Percentiles rank a stretch among this genome's conserved stretches.
phyloP scores from a whole-genome alignment of 2,797 vertebrate genomes.

The Odontamblyopus lacepedii region DNA sequence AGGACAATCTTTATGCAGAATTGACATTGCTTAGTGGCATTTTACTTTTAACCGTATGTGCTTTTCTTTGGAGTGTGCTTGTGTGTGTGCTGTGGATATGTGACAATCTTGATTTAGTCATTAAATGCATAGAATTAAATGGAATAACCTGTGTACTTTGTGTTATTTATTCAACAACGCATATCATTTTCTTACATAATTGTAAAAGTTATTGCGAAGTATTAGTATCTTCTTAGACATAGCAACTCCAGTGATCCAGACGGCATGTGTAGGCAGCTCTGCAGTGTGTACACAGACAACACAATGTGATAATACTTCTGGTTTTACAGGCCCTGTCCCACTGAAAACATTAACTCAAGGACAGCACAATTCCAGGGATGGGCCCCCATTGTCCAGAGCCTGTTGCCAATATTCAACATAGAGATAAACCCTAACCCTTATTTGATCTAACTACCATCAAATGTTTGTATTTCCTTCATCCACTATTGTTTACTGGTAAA shows the following conservation, averaged over 20 bases:
- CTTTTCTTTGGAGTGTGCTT: conserved; percentile 69
- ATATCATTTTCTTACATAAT: background rate
- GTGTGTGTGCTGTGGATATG: conserved; percentile 84
- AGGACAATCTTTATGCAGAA: conserved; percentile 83
- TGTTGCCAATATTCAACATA: conserved; percentile 47
- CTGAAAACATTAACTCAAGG: conserved; percentile 72
- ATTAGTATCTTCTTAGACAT: conserved; percentile 32
- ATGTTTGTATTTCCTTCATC: conserved; percentile 11
- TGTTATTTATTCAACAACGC: conserved; percentile 21
- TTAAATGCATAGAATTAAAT: conserved; percentile 82
- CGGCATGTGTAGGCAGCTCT: conserved; percentile 39
- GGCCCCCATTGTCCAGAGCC: conserved; percentile 55
- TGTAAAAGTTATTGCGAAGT: background rate
- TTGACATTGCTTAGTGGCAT: conserved; percentile 78
- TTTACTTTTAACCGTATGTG: conserved; percentile 74
- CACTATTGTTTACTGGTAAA: conserved; percentile 39
- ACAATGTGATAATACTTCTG: conserved; percentile 68
- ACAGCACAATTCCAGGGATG: conserved; percentile 50
- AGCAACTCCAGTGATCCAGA: conserved; percentile 45
- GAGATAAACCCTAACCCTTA: conserved; percentile 37
- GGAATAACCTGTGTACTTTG: conserved; percentile 73
- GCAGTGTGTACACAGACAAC: conserved; percentile 78
- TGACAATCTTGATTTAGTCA: conserved; percentile 87
- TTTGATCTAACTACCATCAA: conserved; percentile 31
- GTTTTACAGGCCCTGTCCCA: conserved; percentile 56